A percentile compares a stretch with the other conserved stretches of the same genome.
These are phyloP conservation scores for Scopus umbretta DNA, from an alignment of 2,113 vertebrate genomes.

Conservation along the genomic window DNA sequence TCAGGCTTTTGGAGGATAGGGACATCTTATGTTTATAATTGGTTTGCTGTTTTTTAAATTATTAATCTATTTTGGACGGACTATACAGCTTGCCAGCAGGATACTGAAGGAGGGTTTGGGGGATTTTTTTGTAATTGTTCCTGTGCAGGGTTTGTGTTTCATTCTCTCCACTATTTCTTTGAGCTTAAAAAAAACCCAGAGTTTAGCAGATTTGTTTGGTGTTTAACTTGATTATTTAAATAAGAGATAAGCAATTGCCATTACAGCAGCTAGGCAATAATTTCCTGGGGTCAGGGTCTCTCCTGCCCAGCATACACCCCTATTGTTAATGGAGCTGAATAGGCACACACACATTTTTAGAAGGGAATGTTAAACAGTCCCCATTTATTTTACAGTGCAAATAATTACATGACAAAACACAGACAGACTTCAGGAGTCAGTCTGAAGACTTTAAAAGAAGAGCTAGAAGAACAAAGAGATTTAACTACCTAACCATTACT, in stretches of 20 bases:
- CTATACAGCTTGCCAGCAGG: not conserved
- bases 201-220: constrained; percentile 47
- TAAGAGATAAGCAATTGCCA: constrained; percentile 41
- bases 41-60: constrained; percentile 4
- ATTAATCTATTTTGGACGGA: not conserved
- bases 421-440: constrained; percentile 20
- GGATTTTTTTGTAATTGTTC: not conserved
- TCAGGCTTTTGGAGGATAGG: constrained; percentile 25
- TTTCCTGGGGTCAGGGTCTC: constrained; percentile 26
- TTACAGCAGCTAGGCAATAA: constrained; percentile 23
- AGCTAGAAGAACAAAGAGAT: not conserved
- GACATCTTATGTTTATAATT: not conserved
- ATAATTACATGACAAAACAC: constrained; percentile 47
- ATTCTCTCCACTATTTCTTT: not conserved
- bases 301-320: not conserved
- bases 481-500: not conserved
- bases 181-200: not conserved
- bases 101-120: not conserved
- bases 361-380: constrained; percentile 54
- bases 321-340: constrained; percentile 35
- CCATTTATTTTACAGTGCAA: constrained; percentile 59
- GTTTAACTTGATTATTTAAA: constrained; percentile 47
- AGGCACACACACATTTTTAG: constrained; percentile 23
- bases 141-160: not conserved
- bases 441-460: constrained; percentile 1